These are phyloP conservation scores for Onychomys leucogaster DNA, from an alignment of 2,797 vertebrate species.

Conservation along the genomic window DNA sequence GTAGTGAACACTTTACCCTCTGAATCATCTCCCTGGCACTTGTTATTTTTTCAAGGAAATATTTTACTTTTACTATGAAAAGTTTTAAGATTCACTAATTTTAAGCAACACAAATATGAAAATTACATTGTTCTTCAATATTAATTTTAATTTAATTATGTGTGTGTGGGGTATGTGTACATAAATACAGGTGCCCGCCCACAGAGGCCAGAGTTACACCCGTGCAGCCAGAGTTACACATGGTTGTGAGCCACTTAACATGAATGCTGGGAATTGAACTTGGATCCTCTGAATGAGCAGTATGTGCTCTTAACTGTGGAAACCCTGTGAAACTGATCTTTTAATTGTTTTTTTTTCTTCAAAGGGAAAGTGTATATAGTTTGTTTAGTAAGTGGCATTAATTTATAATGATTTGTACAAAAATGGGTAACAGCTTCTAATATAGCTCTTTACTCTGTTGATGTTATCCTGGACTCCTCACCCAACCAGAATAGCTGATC, in stretches of 20 bases:
- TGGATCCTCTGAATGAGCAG: not conserved
- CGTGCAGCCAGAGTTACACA: not conserved
- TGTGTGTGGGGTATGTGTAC: not conserved
- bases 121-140: not conserved
- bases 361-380: not conserved
- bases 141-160: not conserved
- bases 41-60: not conserved
- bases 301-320: not conserved
- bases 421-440: not conserved
- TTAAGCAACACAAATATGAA: not conserved
- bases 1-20: not conserved
- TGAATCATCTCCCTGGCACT: not conserved
- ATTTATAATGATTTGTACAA: not conserved
- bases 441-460: not conserved
- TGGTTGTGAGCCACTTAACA: not conserved
- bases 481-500: not conserved
- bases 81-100: not conserved
- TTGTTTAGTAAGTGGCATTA: not conserved
- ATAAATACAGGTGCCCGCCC: not conserved
- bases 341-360: constrained; percentile 24
- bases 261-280: not conserved
- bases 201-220: not conserved
- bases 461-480: not conserved
- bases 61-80: not conserved
- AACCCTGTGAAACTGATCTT: not conserved